These are phyloP conservation scores for Nymphalis urticae DNA, from an alignment of 2,888 invertebrate species.

Conservation along the genomic window DNA sequence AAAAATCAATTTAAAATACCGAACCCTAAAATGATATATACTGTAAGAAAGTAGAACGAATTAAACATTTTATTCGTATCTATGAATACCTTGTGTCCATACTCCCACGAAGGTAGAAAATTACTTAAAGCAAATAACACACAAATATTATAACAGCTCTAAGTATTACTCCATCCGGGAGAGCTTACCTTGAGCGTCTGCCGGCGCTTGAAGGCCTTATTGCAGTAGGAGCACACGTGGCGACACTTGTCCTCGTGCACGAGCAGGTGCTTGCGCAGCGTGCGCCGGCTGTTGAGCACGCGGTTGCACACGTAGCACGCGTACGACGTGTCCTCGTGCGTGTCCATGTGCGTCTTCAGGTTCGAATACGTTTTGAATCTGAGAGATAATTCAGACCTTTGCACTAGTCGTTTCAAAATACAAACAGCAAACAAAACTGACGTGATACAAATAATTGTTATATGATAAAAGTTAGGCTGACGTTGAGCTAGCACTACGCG, in stretches of 20 bases:
- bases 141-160: no score
- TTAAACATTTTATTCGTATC: no score
- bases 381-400: conserved; percentile 9
- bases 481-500: no score
- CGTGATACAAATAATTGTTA: no score
- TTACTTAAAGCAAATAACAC: no score
- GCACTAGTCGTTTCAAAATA: not conserved
- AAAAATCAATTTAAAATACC: no score
- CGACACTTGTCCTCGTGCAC: conserved; percentile 79
- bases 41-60: no score
- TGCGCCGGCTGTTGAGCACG: conserved; percentile 78
- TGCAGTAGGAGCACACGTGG: conserved; percentile 79
- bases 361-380: conserved; percentile 82
- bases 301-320: conserved; percentile 77
- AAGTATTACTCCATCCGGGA: conserved; percentile 68
- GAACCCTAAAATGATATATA: no score
- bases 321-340: conserved; percentile 79
- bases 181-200: conserved; percentile 78
- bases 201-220: conserved; percentile 78
- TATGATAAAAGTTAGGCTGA: no score
- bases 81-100: no score
- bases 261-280: conserved; percentile 77
- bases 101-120: no score
- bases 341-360: conserved; percentile 80
- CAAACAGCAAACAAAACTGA: not conserved